A percentile compares a stretch with the other conserved stretches of the same genome.
These are phyloP conservation scores for Drosophila chauvacae DNA, from an alignment of 1,140 invertebrate genomes.

Conservation along the genomic window DNA sequence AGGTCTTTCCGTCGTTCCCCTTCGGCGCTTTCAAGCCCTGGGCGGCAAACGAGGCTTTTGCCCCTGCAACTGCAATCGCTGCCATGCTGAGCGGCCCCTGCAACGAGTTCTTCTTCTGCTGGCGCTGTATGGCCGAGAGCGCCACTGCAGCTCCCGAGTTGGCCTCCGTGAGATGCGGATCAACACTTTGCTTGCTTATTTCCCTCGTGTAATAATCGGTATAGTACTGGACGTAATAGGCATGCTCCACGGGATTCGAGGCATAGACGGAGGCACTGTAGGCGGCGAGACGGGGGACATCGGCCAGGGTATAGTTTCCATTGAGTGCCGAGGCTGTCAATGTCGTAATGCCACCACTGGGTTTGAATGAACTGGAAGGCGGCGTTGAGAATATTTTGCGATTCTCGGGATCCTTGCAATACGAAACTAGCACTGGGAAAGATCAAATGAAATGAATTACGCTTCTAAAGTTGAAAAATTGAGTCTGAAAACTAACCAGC, in stretches of 20 bases:
- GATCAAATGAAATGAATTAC: background rate
- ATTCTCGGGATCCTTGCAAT: constrained; percentile 70
- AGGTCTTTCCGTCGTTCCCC: constrained; percentile 88
- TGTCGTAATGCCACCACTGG: constrained; percentile 12
- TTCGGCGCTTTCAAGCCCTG: constrained; percentile 84
- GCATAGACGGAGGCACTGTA: constrained; percentile 92
- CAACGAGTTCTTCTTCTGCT: constrained; percentile 68
- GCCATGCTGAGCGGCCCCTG: background rate
- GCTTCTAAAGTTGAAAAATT: too few relatives aligned
- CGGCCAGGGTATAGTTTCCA: constrained; percentile 87
- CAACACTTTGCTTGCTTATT: constrained; percentile 86
- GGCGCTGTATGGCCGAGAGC: constrained; percentile 91
- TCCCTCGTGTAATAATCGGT: constrained; percentile 92
- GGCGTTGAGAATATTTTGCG: constrained; percentile 35
- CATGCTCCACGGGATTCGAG: constrained; percentile 89
- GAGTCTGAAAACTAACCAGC: constrained; percentile 85
- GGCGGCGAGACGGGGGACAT: constrained; percentile 90
- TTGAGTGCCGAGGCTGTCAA: constrained; percentile 33
- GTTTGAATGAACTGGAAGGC: constrained; percentile 11
- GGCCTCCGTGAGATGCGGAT: constrained; percentile 86
- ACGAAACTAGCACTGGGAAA: constrained; percentile 59
- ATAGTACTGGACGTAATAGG: constrained; percentile 91
- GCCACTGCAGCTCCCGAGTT: constrained; percentile 96
- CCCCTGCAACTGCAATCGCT: constrained; percentile 40
- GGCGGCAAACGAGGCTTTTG: constrained; percentile 60